Base-by-base conservation (phyloP, 2,797 vertebrate species). In the Toxotes lorentzi region DNA sequence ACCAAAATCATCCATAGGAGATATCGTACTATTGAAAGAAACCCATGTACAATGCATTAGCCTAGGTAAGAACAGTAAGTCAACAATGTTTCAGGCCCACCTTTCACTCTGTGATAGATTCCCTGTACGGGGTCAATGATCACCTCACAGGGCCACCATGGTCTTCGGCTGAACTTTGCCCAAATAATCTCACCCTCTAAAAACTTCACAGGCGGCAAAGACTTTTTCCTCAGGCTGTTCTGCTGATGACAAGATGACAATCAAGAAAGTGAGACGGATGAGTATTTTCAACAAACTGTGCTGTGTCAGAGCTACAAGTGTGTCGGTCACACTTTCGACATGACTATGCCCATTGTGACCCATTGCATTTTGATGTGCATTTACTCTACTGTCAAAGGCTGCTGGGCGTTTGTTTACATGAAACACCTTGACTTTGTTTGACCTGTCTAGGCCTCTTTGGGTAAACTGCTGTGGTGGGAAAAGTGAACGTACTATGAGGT, bases 111-210 rank as follows among this genome's bases (percentile, higher is more conserved):
- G 93, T 98, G 97, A 90, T 96, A 97, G 77, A 93, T 93, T 79
- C 97, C 96, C 86, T 95, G 94, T 60, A 87, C 61, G 0, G 97
- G 96, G 92, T 98, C 96, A 89, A 94, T 82, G 88, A 94, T 96
- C 93, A 99, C 94, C 90, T 95, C 97, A 90, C 97, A 98, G 68
- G 98, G 98, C 98, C 98, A 99, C 98, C 98, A 99, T 0, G 98
- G 98, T 86, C 97, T 96, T 85, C 97, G 95, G 94, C 94, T 97
- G 90, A 98, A 97, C 94, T 99, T 99, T 87, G 97, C 98, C 98
- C 98, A 99, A 84, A 99, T 96, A 78, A 99, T 90, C 93, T 98
- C 97, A 61, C 97, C 97, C 92, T 97, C 96, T 81, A 96, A 93
- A 94, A 96, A 98, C 93, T 96, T 98, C 86, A 97, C 91, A 59